Percentiles rank a stretch among this genome's conserved stretches.
Evolutionary conservation across 2,888 invertebrate species (phyloP).

Genomic region (Lymantria dispar): DNA sequence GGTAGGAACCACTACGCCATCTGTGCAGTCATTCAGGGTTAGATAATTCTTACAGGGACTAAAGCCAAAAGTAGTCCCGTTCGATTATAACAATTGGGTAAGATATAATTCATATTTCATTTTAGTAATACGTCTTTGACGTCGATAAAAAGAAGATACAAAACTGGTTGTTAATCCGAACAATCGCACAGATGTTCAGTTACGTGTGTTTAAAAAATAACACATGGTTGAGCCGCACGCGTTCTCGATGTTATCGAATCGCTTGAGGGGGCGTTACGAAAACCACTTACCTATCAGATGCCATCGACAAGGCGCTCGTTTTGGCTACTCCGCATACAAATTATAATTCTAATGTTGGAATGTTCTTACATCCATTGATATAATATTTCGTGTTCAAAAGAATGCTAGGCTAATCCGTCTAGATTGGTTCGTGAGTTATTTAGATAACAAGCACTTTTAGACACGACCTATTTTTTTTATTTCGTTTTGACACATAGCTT

Average conservation of each 20-base stretch:
- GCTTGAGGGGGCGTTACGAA: conserved; percentile 76
- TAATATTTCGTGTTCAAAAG: conserved; percentile 31
- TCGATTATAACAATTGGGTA: conserved; percentile 59
- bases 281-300: conserved; percentile 78
- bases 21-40: too few species aligned
- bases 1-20: too few species aligned
- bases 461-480: neutral
- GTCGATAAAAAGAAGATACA: conserved; percentile 49
- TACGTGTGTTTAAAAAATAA: conserved; percentile 57
- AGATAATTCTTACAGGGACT: neutral
- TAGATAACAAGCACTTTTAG: conserved; percentile 8
- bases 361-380: conserved; percentile 28
- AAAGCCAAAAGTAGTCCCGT: conserved; percentile 45
- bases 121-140: conserved; percentile 42
- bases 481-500: neutral
- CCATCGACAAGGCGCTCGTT: conserved; percentile 67
- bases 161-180: conserved; percentile 51
- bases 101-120: conserved; percentile 43
- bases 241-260: conserved; percentile 62
- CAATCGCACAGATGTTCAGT: conserved; percentile 58
- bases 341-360: conserved; percentile 36
- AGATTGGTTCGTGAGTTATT: conserved; percentile 26
- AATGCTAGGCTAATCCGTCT: conserved; percentile 38
- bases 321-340: conserved; percentile 67
- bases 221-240: conserved; percentile 57